Conservation (phyloP, 2,797 vertebrate genomes). For the Caiman crocodilus region DNA sequence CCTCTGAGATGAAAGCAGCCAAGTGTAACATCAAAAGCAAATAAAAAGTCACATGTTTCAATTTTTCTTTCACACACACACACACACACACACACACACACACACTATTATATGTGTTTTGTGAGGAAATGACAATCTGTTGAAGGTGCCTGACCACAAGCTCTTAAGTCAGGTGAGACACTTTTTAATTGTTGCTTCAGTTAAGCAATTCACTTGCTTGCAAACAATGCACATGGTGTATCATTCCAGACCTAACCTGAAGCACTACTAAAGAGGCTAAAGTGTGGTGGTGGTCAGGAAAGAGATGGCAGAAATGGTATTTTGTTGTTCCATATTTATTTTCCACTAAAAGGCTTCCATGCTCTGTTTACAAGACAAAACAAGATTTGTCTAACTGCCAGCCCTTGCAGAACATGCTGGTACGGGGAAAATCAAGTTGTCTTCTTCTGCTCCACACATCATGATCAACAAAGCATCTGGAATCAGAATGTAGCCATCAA, state of each 20-base stretch:
- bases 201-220: conserved; percentile 59
- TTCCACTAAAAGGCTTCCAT: not conserved
- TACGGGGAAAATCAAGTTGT: rapidly evolving
- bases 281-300: not conserved
- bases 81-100: too few relatives aligned
- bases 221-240: conserved; percentile 34
- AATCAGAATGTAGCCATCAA: not conserved
- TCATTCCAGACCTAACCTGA: not conserved
- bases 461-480: not conserved
- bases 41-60: conserved; percentile 51
- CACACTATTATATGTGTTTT: conserved; percentile 14
- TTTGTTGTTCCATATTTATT: not conserved
- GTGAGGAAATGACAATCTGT: conserved; percentile 32
- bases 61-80: conserved; percentile 14
- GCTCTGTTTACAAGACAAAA: not conserved
- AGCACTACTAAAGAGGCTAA: not conserved
- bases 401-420: rapidly evolving
- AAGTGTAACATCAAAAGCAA: conserved; percentile 71
- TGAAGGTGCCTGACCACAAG: conserved; percentile 18
- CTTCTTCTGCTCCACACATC: not conserved
- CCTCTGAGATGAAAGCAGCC: conserved; percentile 65
- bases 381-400: not conserved
- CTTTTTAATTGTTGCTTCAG: conserved; percentile 50
- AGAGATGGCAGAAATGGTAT: not conserved
- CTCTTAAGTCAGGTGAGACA: conserved; percentile 52